phyloP scores from a whole-genome alignment of 2,113 vertebrate species.

The Myotis brandtii region DNA sequence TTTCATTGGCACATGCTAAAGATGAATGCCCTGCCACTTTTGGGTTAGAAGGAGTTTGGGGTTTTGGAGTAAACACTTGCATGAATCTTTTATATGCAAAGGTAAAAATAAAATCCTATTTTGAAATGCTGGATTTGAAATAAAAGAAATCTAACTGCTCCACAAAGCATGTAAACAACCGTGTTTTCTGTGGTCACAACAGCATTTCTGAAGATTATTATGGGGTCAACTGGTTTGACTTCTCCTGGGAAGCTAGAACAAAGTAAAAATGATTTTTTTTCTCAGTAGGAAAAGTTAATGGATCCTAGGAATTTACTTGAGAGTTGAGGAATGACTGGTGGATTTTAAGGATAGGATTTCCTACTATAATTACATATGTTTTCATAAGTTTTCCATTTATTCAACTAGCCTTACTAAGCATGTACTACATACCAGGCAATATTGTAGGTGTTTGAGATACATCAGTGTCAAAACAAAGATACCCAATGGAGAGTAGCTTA shows the following conservation, averaged over 20 bases:
- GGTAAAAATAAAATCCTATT: not conserved
- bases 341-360: not conserved
- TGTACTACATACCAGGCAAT: not conserved
- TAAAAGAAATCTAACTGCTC: not conserved
- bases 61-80: conserved; percentile 31
- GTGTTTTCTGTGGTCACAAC: not conserved
- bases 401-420: not conserved
- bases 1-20: not conserved
- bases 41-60: not conserved
- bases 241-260: not conserved
- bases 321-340: not conserved
- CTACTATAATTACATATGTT: not conserved
- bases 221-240: not conserved
- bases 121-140: not conserved
- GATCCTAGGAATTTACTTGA: not conserved
- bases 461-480: not conserved
- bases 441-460: not conserved
- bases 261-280: not conserved
- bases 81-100: not conserved
- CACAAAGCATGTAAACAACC: not conserved
- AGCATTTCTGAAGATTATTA: conserved; percentile 22
- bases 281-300: not conserved
- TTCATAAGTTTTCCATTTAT: not conserved
- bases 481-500: not conserved
- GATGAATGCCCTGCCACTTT: not conserved